Base-by-base conservation (phyloP, 2,888 invertebrate species). In the Heliconius hortense region DNA sequence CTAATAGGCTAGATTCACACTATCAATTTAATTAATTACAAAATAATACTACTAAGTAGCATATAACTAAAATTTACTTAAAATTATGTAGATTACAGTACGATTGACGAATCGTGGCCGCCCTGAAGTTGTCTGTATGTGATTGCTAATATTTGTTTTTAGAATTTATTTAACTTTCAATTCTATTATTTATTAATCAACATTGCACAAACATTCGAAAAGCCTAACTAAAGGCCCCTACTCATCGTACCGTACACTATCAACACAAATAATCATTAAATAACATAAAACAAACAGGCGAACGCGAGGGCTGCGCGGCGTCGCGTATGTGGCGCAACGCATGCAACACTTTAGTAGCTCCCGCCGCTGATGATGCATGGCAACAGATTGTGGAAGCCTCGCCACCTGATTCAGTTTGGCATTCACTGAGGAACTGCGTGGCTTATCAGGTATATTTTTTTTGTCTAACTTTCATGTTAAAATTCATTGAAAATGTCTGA, bases 361-460 rank as follows among this genome's bases (percentile, higher is more conserved):
- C 90, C 4, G 84, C 83, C 64, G 83, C 88, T 0, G 89, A 89
- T 24, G 87, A 85, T 15, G 89, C 89, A 1, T 94, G 93, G 93
- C 79, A 83, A 60, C 84, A 86, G 80, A 82, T 94, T 56, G 86
- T 84, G 1, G 86, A 85, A 0, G 81, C 86, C 15, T 87, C 91
- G 0, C 88, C 91, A 0, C 83, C 89, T 0, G 90, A 90, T 79
- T 82, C 83, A 11, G 81, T 90, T 62, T 94, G 93, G 93, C 93
- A 93, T 77, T 91, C 92, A 4, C 84, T 94, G 0, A 82, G 87
- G 75, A 92, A 93, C 84, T 93, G 93, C 72, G 89, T 92, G 18
- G 89, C 90, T 28, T 90, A 93, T 78, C 93, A 93, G 89, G 93
- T 92, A 77, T 11, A 11, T 10, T 59, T 39, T n/a, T 18, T n/a